Base-by-base conservation (phyloP, 64 coral and sea anemone genomes). In the Montipora efflorescens region DNA sequence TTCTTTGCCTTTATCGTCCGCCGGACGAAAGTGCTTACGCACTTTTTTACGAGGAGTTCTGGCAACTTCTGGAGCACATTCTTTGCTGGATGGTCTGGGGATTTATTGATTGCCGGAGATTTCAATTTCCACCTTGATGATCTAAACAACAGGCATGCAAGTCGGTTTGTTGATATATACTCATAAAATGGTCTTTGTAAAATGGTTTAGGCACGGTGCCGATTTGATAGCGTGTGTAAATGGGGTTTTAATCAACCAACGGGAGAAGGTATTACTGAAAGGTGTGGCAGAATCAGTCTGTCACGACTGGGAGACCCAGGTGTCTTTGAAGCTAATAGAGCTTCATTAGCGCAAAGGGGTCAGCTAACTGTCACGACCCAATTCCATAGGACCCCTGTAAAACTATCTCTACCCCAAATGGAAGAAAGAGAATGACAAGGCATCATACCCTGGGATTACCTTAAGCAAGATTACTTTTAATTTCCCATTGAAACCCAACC, bases 251-350 rank as follows among this genome's bases (percentile, higher is more conserved):
- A 93, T 84, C 3, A 77, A 9, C 91, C 74, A 59, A 18, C 81
- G 1, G 91, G 91, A 36, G n/a, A 15, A 57, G 82, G 72, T 13
- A 61, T 92, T 19, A 48, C 75, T 14, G 90, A 96, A 21, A 23
- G 84, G 7, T 46, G 89, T 7, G 95, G 85, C 20, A 76, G n/a
- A 51, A 20, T 92, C 14, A 20, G 16, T 18, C 14, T 93, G 2
- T 96, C 95, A 14, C 14, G 74, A 43, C 61, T 75, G 28, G 81
- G 84, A 20, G 90, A 96, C 55, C 94, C 94, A 16, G 90, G 94
- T 6, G 77, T 96, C 16, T 96, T 96, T 87, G 91, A 93, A 11
- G 95, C 95, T 3, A 90, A 96, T 66, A 84, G 95, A 75, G 95
- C 91, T 23, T 90, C 95, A 2, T 14, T 96, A 5, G 81, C 91